Conservation (phyloP, 2,797 vertebrate species). For the Ptychadena robeensis region DNA sequence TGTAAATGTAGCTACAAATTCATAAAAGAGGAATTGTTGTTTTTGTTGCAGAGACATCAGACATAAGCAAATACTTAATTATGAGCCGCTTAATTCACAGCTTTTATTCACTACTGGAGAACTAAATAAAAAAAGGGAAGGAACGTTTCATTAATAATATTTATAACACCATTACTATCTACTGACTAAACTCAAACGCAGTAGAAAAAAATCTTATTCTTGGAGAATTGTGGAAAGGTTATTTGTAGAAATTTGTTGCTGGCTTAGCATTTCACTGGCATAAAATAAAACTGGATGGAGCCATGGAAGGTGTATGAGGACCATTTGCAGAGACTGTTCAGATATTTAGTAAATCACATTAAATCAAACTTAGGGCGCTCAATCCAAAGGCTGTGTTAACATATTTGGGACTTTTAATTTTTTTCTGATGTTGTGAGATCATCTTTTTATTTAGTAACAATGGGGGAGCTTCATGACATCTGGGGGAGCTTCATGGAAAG, state of each 20-base stretch:
- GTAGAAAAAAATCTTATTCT: conserved; percentile 19
- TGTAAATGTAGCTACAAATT: no score
- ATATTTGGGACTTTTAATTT: not conserved
- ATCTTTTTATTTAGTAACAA: not conserved
- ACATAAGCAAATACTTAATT: conserved; percentile 2
- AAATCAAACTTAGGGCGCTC: not conserved
- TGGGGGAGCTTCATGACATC: no score
- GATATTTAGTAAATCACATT: not conserved
- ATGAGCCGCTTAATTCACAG: conserved; percentile 14
- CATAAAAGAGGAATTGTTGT: no score
- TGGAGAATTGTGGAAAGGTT: conserved; percentile 21
- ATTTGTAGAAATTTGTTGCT: conserved; percentile 23
- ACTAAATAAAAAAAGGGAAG: conserved; percentile 15
- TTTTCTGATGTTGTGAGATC: not conserved
- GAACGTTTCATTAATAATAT: conserved; percentile 36
- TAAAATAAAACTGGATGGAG: conserved; percentile 9
- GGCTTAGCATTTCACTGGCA: conserved; percentile 17
- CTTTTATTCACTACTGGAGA: conserved; percentile 31
- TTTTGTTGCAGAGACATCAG: not conserved
- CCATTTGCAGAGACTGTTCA: conserved; percentile 9
- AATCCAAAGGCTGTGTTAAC: not conserved
- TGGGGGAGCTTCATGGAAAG: no score
- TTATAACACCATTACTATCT: conserved; percentile 21
- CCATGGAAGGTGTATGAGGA: not conserved
- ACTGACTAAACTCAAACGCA: not conserved